phyloP scores from a whole-genome alignment of 2,113 vertebrate species.

The Rousettus leschenaultii region DNA sequence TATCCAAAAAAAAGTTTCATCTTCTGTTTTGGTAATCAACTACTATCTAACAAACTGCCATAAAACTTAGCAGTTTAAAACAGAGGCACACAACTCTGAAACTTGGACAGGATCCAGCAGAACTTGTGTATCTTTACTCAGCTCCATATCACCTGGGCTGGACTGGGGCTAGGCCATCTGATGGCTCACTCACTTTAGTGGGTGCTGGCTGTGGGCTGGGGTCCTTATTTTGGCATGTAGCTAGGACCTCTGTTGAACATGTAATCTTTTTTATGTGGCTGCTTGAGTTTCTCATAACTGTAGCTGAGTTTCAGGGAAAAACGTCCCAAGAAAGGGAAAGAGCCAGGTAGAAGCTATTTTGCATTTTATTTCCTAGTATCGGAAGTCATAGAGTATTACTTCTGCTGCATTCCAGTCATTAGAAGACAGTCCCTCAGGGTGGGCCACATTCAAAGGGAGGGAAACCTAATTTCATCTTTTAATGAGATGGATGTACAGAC shows the following conservation, averaged over 20 bases:
- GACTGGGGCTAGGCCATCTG: too few species aligned
- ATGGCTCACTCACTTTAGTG: background rate
- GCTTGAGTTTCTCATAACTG: background rate
- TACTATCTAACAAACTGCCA: background rate
- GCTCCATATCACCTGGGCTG: accelerated
- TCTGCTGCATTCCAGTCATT: background rate
- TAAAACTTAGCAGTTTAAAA: background rate
- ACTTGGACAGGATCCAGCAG: background rate
- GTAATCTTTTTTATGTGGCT: background rate
- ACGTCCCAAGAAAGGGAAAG: background rate
- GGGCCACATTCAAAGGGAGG: accelerated
- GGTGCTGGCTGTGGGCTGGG: background rate
- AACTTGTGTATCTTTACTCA: background rate
- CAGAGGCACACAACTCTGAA: accelerated
- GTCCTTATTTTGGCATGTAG: background rate
- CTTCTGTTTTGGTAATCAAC: background rate
- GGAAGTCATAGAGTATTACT: background rate
- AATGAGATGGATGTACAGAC: background rate
- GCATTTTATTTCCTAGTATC: background rate
- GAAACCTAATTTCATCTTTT: background rate
- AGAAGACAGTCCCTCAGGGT: background rate
- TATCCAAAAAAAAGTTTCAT: background rate
- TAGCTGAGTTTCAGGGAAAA: background rate
- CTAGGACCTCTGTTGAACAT: background rate
- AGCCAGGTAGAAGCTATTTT: background rate